Evolutionary conservation across 2,888 invertebrate genomes (phyloP).

Genomic region (Melanchra persicariae): DNA sequence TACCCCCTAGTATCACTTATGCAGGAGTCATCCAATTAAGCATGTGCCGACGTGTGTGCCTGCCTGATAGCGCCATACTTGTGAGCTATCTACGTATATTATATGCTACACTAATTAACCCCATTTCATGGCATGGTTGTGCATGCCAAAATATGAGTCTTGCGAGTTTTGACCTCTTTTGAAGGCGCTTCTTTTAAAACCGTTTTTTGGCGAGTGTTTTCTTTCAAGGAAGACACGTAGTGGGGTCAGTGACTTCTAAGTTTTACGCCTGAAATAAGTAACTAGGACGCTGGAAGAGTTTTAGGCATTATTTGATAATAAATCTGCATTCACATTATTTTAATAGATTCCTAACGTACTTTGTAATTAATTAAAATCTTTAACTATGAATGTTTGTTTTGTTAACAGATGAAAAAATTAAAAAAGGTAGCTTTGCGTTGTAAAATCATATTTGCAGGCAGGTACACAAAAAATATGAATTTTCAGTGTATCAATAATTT

Average conservation of each 20-base stretch:
- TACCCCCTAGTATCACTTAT: slow-evolving; percentile 69
- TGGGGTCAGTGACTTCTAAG: slow-evolving; percentile 18
- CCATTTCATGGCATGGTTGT: slow-evolving; percentile 33
- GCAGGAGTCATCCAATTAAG: slow-evolving; percentile 75
- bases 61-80: slow-evolving; percentile 55
- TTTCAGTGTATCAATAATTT: slow-evolving; percentile 19
- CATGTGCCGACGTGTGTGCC: slow-evolving; percentile 60
- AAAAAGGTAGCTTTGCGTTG: no score
- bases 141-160: slow-evolving; percentile 34
- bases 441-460: no score
- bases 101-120: slow-evolving; percentile 56
- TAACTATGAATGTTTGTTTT: no score
- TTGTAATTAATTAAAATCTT: no score
- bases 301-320: neutral
- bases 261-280: neutral
- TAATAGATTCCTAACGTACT: neutral
- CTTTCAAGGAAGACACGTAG: slow-evolving; percentile 24
- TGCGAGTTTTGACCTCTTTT: slow-evolving; percentile 36
- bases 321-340: neutral
- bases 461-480: no score
- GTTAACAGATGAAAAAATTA: no score
- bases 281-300: neutral
- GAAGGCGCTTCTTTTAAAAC: slow-evolving; percentile 24
- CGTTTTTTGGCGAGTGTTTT: slow-evolving; percentile 22
- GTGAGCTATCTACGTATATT: slow-evolving; percentile 51